Percentiles rank a stretch among this genome's conserved stretches.
Evolutionary conservation across 2,888 invertebrate species (phyloP).

Genomic region (Ornithoptera alexandrae): DNA sequence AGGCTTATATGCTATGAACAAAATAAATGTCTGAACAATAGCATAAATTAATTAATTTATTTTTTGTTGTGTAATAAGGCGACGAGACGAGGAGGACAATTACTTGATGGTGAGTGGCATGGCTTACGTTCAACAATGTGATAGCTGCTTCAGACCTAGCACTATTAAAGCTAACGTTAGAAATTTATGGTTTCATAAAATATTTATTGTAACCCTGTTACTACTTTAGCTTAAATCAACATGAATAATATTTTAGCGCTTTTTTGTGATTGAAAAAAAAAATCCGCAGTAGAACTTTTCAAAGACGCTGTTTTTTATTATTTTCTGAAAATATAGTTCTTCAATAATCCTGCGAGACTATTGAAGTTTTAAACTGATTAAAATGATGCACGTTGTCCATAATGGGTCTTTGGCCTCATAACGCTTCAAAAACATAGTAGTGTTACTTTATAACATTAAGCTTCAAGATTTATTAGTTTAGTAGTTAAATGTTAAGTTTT

Average conservation of each 20-base stretch:
- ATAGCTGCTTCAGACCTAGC: neutral
- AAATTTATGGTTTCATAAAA: neutral
- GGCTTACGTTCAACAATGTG: neutral
- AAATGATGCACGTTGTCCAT: neutral
- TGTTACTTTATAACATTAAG: neutral
- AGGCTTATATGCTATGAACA: neutral
- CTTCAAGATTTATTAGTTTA: too few species aligned
- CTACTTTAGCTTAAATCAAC: too few species aligned
- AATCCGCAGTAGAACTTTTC: neutral
- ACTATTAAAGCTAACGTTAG: neutral
- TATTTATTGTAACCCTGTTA: neutral
- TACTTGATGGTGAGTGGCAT: constrained; percentile 1
- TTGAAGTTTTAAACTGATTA: neutral
- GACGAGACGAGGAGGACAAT: neutral
- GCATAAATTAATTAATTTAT: neutral
- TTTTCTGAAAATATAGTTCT: neutral
- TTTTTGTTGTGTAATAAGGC: neutral
- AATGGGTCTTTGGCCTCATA: neutral
- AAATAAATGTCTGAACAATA: neutral
- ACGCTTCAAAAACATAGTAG: neutral
- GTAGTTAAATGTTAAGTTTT: too few species aligned
- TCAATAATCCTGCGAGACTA: neutral
- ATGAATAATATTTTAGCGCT: too few species aligned
- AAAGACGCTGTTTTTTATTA: too few species aligned
- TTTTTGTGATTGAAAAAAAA: neutral